Evolutionary conservation across 2,888 invertebrate species (phyloP).

Genomic region (Digitonthophagus gazella): DNA sequence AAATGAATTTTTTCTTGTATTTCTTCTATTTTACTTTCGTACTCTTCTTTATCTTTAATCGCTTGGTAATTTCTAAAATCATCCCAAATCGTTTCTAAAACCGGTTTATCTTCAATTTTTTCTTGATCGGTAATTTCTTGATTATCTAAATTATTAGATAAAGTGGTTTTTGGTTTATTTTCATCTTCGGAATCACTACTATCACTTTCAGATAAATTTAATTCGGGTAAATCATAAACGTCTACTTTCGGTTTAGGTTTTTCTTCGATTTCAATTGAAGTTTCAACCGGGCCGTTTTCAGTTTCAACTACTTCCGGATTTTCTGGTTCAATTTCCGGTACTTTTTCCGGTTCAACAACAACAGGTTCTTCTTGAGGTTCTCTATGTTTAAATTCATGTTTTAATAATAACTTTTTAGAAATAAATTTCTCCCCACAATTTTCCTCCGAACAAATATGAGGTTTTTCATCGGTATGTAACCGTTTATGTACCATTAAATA

Average conservation of each 20-base stretch:
- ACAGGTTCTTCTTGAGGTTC: slow-evolving; percentile 45
- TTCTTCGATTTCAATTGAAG: neutral
- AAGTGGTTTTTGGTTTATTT: slow-evolving; percentile 19
- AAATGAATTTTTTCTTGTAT: slow-evolving; percentile 23
- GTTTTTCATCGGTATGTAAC: slow-evolving; percentile 65
- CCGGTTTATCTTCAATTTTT: slow-evolving; percentile 32
- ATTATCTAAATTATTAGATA: neutral
- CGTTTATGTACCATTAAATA: slow-evolving; percentile 82
- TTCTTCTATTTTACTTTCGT: slow-evolving; percentile 12
- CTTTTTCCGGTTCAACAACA: slow-evolving; percentile 29
- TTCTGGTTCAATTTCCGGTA: slow-evolving; percentile 39
- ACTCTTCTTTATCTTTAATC: slow-evolving; percentile 56
- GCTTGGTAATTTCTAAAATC: slow-evolving; percentile 75
- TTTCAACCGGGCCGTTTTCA: slow-evolving; percentile 28
- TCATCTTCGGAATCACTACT: slow-evolving; percentile 65
- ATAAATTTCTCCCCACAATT: slow-evolving; percentile 72
- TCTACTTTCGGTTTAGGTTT: slow-evolving; percentile 57
- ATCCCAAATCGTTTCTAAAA: slow-evolving; percentile 73
- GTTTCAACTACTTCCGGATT: slow-evolving; percentile 48
- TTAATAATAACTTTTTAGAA: slow-evolving; percentile 72
- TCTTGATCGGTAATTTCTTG: slow-evolving; percentile 7
- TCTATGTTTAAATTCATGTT: slow-evolving; percentile 67
- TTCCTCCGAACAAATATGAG: slow-evolving; percentile 70
- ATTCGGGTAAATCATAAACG: slow-evolving; percentile 71
- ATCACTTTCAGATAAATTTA: slow-evolving; percentile 83